Base-by-base conservation (phyloP, 2,888 invertebrate genomes). In the Clostera curtula region DNA sequence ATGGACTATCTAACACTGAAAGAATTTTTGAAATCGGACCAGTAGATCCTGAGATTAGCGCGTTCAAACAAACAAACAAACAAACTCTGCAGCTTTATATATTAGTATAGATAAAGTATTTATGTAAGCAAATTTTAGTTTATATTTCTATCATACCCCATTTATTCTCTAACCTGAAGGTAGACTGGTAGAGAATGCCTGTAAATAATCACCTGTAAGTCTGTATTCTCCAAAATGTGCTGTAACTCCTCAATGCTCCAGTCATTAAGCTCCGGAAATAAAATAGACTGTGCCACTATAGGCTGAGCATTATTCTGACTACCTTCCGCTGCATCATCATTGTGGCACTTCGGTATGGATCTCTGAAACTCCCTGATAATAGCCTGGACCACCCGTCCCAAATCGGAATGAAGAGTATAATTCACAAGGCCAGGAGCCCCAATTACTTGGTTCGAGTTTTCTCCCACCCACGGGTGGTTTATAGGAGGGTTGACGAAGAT, bases 381-480 rank as follows among this genome's bases (percentile, higher is more conserved):
- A 10, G 91, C 93, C 64, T 93, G 93, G 0, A 93, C 93, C 2
- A 93, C 89, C 31, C 93, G 86, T 1, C 92, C 92, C 40, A 93
- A 82, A 70, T 93, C 93, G 1, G 93, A 93, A 70, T 93, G 92
- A 19, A 88, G 76, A 9, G 92, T 90, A 55, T 89, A 93, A 87
- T 91, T 93, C 19, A 93, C 52, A 17, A 93, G 65, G 3, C 93
- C 93, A 1, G 93, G 93, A 9, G 93, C 93, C 11, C 87, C 86
- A 8, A 88, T 82, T 14, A 93, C 86, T 73, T 91, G 89, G 29
- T 91, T 90, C 0, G 86, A 85, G 35, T 89, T 87, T 5, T 83
- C 71, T 19, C 87, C 88, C 1, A 93, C 85, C 93, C 93, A 93
- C 0, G 88, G 88, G 68, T 93, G 93, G 5, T 79, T 71, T 31